These are phyloP conservation scores for Metaphire vulgaris DNA, from an alignment of 1,140 invertebrate genomes.

Conservation along the genomic window DNA sequence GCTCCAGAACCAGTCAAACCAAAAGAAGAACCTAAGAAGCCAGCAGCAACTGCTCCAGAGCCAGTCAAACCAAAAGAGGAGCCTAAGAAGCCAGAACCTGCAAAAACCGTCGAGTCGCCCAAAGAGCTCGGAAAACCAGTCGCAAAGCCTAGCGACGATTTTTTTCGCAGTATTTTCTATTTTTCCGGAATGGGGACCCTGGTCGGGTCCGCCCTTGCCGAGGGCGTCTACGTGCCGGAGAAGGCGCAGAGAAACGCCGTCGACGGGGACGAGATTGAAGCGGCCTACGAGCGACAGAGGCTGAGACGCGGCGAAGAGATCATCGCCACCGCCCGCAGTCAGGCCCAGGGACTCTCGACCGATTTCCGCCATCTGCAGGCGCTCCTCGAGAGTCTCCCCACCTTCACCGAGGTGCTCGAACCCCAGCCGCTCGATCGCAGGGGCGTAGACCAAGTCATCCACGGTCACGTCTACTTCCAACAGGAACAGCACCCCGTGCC, in stretches of 20 bases:
- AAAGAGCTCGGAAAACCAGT: too few species aligned
- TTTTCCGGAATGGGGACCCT: constrained; percentile 29
- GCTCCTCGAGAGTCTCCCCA: constrained; percentile 21
- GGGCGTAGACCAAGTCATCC: constrained; percentile 10
- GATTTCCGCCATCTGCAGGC: constrained; percentile 27
- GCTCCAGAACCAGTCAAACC: constrained; percentile 4
- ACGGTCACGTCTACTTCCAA: constrained; percentile 21
- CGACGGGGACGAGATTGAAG: constrained; percentile 12
- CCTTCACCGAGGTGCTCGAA: constrained; percentile 18
- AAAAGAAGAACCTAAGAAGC: neutral
- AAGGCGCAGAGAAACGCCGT: constrained; percentile 10
- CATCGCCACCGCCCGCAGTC: constrained; percentile 18
- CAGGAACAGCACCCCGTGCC: constrained; percentile 6
- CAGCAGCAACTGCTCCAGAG: neutral
- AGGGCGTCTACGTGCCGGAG: constrained; percentile 28
- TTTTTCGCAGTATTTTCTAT: constrained; percentile 28
- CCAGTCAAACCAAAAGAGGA: neutral
- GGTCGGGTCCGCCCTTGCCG: constrained; percentile 20
- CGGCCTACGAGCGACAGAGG: neutral
- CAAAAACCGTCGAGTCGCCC: neutral
- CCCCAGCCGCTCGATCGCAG: constrained; percentile 5
- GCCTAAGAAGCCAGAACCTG: neutral
- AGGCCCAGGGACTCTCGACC: constrained; percentile 18
- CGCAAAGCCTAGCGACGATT: constrained; percentile 13
- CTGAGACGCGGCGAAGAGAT: constrained; percentile 8